These are phyloP conservation scores for Ptychochromis oligacanthus DNA, from an alignment of 2,113 vertebrate genomes.

Conservation along the genomic window DNA sequence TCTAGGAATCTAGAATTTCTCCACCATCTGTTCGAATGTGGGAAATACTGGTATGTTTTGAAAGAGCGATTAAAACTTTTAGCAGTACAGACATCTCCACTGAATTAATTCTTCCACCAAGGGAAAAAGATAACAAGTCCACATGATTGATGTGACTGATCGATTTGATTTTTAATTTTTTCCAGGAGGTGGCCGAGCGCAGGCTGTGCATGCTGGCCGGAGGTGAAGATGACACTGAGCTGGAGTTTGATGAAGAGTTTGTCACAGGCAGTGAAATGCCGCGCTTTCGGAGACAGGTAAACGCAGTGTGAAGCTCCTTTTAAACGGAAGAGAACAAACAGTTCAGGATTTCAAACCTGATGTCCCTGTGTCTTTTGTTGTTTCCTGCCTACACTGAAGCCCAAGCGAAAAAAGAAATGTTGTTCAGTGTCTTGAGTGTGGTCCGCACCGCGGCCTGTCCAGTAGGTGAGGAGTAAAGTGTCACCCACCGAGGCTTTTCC, in stretches of 20 bases:
- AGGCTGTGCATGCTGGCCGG: constrained; percentile 59
- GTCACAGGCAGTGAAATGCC: constrained; percentile 68
- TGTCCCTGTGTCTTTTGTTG: not conserved
- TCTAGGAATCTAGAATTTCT: too few relatives aligned
- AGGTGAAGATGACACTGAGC: constrained; percentile 71
- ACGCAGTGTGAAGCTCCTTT: not conserved
- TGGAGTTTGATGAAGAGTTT: constrained; percentile 76
- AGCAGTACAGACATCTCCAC: not conserved
- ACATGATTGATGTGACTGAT: too few relatives aligned
- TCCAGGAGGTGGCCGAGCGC: constrained; percentile 82
- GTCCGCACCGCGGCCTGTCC: constrained; percentile 9
- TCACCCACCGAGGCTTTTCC: not conserved
- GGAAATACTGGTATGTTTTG: not conserved
- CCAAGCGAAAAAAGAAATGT: constrained; percentile 84
- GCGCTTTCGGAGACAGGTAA: constrained; percentile 78
- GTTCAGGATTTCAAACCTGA: not conserved
- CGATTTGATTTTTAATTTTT: not conserved
- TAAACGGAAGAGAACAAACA: accelerated
- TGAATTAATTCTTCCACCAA: not conserved
- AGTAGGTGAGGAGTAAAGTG: constrained; percentile 75
- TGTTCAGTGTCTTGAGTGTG: constrained; percentile 82
- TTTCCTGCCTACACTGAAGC: constrained; percentile 64
- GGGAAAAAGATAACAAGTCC: not conserved
- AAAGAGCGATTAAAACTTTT: not conserved
- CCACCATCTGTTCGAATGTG: too few relatives aligned